Conservation (phyloP, 2,113 vertebrate species). For the Pomatorhinus ruficollis region DNA sequence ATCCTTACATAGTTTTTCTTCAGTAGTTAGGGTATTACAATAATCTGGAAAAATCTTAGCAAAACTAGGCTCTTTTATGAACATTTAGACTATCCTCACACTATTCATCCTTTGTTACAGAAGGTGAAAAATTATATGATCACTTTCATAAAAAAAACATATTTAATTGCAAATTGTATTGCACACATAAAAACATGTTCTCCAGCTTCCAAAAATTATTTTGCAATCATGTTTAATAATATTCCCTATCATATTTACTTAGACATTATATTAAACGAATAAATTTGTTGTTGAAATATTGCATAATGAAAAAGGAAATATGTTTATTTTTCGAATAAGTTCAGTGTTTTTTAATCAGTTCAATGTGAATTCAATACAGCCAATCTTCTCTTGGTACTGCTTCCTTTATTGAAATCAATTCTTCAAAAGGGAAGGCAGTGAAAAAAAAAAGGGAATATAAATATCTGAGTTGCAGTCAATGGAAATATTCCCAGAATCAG, state of each 20-base stretch:
- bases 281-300: constrained; percentile 45
- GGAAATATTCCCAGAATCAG: background rate
- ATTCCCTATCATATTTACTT: constrained; percentile 21
- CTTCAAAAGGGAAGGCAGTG: constrained; percentile 45
- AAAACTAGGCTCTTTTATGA: background rate
- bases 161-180: background rate
- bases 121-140: background rate
- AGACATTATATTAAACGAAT: constrained; percentile 56
- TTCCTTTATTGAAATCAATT: constrained; percentile 67
- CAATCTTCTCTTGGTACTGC: constrained; percentile 52
- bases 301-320: constrained; percentile 39
- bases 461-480: constrained; percentile 36
- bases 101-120: background rate
- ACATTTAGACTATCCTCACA: background rate
- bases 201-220: constrained; percentile 14
- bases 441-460: background rate
- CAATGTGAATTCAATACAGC: constrained; percentile 66
- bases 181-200: background rate
- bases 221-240: constrained; percentile 45
- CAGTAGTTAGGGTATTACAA: background rate
- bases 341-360: constrained; percentile 57
- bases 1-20: background rate
- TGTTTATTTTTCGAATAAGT: constrained; percentile 61
- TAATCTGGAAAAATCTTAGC: background rate
- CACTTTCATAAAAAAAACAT: background rate